These are phyloP conservation scores for Ptychodera flava DNA, from an alignment of 35 echinoderm and acorn worm species.

Conservation along the genomic window DNA sequence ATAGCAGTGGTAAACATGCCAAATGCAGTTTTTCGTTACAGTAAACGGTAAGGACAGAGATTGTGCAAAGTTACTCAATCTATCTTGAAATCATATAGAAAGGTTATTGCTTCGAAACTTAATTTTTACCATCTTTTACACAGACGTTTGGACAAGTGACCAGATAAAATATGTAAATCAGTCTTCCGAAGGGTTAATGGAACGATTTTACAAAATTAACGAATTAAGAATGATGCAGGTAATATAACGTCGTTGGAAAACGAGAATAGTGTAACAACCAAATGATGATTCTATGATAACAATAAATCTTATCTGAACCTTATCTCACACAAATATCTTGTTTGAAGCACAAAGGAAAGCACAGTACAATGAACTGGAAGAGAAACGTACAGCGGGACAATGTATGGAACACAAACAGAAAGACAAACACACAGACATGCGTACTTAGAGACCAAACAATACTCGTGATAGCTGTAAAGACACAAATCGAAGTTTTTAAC, in stretches of 20 bases:
- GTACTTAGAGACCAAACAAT: neutral
- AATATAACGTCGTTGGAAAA: too few relatives aligned
- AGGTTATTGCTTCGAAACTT: neutral
- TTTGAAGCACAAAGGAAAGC: too few relatives aligned
- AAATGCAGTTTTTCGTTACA: neutral
- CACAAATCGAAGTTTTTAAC: neutral
- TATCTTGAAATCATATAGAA: neutral
- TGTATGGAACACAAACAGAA: neutral
- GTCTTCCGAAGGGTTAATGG: neutral
- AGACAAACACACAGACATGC: neutral
- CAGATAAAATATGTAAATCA: too few relatives aligned
- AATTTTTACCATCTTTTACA: neutral
- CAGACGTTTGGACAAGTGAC: too few relatives aligned
- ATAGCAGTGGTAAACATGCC: neutral
- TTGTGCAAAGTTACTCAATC: neutral
- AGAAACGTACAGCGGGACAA: too few relatives aligned
- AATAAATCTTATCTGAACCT: too few relatives aligned
- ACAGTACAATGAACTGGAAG: too few relatives aligned
- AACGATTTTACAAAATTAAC: neutral
- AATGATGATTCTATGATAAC: too few relatives aligned
- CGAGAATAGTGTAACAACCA: too few relatives aligned
- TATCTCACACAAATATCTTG: too few relatives aligned
- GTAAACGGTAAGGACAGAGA: neutral
- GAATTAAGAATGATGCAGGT: neutral
- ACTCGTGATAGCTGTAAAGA: neutral